A percentile compares a stretch with the other conserved stretches of the same genome.
phyloP scores from a whole-genome alignment of 2,888 invertebrate species.

The Hemithea aestivaria region DNA sequence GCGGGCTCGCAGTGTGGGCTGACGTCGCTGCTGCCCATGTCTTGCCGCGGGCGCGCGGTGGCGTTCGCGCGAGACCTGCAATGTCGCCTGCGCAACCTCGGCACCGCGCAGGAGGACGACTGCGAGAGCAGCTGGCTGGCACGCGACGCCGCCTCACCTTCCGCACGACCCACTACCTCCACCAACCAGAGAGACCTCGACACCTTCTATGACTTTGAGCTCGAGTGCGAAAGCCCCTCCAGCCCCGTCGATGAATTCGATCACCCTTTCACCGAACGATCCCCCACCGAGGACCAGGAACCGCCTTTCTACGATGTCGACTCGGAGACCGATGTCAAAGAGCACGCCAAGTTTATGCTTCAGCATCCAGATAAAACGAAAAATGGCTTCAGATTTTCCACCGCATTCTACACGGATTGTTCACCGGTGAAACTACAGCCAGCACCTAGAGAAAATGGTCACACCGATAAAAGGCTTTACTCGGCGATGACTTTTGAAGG shows the following conservation, averaged over 20 bases:
- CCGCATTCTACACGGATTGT: conserved; percentile 60
- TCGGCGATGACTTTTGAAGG: conserved; percentile 72
- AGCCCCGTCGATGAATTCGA: conserved; percentile 82
- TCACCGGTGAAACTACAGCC: conserved; percentile 69
- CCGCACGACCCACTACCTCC: conserved; percentile 40
- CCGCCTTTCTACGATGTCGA: conserved; percentile 76
- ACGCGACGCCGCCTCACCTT: conserved; percentile 38
- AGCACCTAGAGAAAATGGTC: conserved; percentile 64
- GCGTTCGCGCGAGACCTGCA: conserved; percentile 89
- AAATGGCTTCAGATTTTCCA: conserved; percentile 71
- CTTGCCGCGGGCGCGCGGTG: conserved; percentile 88
- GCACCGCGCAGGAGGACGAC: conserved; percentile 72
- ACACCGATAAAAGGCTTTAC: conserved; percentile 60
- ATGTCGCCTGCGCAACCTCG: conserved; percentile 85
- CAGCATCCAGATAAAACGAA: conserved; percentile 71
- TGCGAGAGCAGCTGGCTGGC: conserved; percentile 67
- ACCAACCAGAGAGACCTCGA: conserved; percentile 66
- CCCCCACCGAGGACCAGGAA: conserved; percentile 75
- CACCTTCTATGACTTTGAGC: conserved; percentile 82
- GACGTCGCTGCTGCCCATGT: conserved; percentile 85
- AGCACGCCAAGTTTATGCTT: conserved; percentile 48
- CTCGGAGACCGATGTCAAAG: conserved; percentile 62
- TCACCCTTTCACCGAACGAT: conserved; percentile 75
- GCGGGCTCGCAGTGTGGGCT: conserved; percentile 82
- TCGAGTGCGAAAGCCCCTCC: conserved; percentile 83